Conservation (phyloP, 1,140 invertebrate genomes). For the Acyrthosiphon pisum region DNA sequence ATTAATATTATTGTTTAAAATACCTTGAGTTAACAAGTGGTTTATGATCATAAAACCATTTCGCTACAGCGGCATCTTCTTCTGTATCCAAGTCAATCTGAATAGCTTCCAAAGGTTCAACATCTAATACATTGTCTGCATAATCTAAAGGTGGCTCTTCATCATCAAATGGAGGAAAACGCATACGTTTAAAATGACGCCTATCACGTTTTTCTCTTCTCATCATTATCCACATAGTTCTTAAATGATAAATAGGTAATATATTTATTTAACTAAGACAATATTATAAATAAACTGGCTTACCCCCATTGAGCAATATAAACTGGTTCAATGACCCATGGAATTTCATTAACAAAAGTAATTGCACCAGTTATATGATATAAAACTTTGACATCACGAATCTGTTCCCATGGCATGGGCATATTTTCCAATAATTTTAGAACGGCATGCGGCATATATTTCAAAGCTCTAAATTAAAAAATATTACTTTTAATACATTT, state of each 20-base stretch:
- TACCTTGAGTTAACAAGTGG: constrained; percentile 88
- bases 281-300: constrained; percentile 60
- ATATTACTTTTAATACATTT: constrained; percentile 26
- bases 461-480: constrained; percentile 77
- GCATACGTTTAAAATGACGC: constrained; percentile 98
- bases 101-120: constrained; percentile 98
- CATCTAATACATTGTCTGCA: constrained; percentile 98
- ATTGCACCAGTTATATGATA: constrained; percentile 99
- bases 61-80: constrained; percentile 88
- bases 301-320: constrained; percentile 99
- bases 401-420: constrained; percentile 99
- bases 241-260: constrained; percentile 61
- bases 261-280: background rate
- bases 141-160: constrained; percentile 99
- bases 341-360: constrained; percentile 99
- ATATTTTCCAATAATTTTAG: constrained; percentile 99
- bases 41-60: constrained; percentile 99
- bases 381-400: constrained; percentile 94
- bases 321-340: constrained; percentile 98
- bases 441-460: constrained; percentile 99
- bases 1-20: constrained; percentile 58
- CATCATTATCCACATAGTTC: constrained; percentile 99
- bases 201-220: constrained; percentile 97
- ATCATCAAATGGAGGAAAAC: constrained; percentile 99
- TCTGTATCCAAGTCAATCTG: constrained; percentile 98